Percentiles rank a stretch among this genome's conserved stretches.
phyloP scores from a whole-genome alignment of 2,888 invertebrate genomes.

The Hydrotaea cyrtoneurina region DNA sequence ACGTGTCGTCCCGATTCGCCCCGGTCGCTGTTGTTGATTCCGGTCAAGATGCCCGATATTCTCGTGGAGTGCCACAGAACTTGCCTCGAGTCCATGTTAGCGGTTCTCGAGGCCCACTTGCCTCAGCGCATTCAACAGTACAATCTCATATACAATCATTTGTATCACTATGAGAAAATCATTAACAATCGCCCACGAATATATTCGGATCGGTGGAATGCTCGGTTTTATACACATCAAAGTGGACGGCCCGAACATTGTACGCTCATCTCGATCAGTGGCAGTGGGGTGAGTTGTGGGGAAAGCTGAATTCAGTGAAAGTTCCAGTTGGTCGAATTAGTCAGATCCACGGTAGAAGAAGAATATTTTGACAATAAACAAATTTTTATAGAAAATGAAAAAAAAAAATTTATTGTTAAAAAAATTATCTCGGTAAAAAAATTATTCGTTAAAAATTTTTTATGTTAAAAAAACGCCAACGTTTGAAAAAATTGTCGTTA shows the following conservation, averaged over 20 bases:
- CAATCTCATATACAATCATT: conserved; percentile 47
- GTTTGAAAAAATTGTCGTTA: too few relatives aligned
- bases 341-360: too few relatives aligned
- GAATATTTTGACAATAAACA: too few relatives aligned
- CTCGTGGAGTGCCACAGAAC: not conserved
- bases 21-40: not conserved
- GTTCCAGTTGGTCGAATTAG: too few relatives aligned
- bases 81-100: not conserved
- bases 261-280: conserved; percentile 37
- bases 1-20: not conserved
- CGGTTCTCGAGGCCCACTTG: not conserved
- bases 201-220: conserved; percentile 49
- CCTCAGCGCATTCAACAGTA: conserved; percentile 46
- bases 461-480: too few relatives aligned
- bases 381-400: too few relatives aligned
- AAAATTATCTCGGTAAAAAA: too few relatives aligned
- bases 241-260: conserved; percentile 38
- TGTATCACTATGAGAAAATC: conserved; percentile 46
- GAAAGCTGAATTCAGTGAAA: too few relatives aligned
- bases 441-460: too few relatives aligned
- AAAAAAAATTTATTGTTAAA: too few relatives aligned
- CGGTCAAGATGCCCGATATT: conserved; percentile 6
- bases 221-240: conserved; percentile 46
- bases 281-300: conserved; percentile 34
- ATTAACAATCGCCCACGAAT: conserved; percentile 34